phyloP scores from a whole-genome alignment of 2,888 invertebrate genomes.

The Drosophila sordidapex region DNA sequence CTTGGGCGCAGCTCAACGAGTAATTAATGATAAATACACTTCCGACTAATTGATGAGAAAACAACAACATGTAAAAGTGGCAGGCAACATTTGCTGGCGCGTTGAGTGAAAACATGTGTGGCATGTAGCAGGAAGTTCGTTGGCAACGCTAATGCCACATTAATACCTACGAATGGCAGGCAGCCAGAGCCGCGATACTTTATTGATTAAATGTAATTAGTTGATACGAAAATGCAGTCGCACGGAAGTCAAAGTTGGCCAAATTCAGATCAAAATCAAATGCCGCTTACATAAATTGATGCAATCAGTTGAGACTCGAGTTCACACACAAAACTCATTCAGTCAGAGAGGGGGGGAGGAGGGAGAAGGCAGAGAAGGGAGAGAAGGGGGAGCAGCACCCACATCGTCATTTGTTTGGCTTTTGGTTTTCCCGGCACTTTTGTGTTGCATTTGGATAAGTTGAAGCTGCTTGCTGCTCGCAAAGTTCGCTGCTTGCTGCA shows the following conservation, averaged over 20 bases:
- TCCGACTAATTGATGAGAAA: slow-evolving; percentile 66
- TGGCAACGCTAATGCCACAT: slow-evolving; percentile 52
- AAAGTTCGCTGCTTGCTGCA: slow-evolving; percentile 21
- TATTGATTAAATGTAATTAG: slow-evolving; percentile 60
- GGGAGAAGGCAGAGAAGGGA: neutral
- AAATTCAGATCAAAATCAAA: slow-evolving; percentile 10
- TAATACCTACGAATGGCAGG: slow-evolving; percentile 37
- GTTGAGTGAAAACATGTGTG: slow-evolving; percentile 34
- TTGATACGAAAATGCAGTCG: slow-evolving; percentile 30
- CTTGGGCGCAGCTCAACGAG: slow-evolving; percentile 13
- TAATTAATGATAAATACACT: slow-evolving; percentile 70
- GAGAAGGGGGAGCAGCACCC: neutral
- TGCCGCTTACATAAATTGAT: slow-evolving; percentile 22
- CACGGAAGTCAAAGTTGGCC: slow-evolving; percentile 36
- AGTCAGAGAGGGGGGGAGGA: too few relatives aligned
- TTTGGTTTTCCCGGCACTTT: slow-evolving; percentile 14
- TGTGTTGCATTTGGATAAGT: slow-evolving; percentile 41
- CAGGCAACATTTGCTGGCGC: slow-evolving; percentile 48
- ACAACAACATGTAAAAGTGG: slow-evolving; percentile 40
- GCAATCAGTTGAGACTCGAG: slow-evolving; percentile 30
- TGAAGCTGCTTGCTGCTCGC: slow-evolving; percentile 25
- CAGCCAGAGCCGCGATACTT: slow-evolving; percentile 23
- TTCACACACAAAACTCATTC: neutral
- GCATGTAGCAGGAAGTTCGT: slow-evolving; percentile 61
- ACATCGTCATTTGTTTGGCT: slow-evolving; percentile 16